phyloP scores from a whole-genome alignment of 2,113 vertebrate species.

The Pelmatolapia mariae region DNA sequence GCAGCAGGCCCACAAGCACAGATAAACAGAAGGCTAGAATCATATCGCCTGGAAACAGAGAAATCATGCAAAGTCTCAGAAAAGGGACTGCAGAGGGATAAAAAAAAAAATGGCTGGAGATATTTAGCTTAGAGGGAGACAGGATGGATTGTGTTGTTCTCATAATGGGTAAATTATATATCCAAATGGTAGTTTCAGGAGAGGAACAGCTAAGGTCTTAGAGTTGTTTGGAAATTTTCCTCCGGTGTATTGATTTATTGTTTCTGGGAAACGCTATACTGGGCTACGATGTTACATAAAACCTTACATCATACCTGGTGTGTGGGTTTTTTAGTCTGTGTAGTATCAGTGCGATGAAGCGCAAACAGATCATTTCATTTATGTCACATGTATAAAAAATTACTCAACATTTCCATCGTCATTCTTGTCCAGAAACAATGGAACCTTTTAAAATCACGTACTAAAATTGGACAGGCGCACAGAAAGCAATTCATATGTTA shows the following conservation, averaged over 20 bases:
- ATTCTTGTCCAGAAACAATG: background rate
- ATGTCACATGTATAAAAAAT: background rate
- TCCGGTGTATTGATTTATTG: constrained; percentile 42
- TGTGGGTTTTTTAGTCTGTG: constrained; percentile 30
- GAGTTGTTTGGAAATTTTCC: background rate
- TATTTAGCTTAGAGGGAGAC: background rate
- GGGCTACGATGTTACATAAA: constrained; percentile 44
- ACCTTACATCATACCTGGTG: constrained; percentile 38
- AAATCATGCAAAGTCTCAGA: background rate
- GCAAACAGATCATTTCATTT: background rate
- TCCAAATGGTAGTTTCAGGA: background rate
- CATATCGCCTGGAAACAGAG: constrained; percentile 76
- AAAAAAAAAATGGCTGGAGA: background rate
- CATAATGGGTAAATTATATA: background rate
- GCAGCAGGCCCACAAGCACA: constrained; percentile 81
- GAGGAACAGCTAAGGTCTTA: background rate
- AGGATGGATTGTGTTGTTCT: background rate
- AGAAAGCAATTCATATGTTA: background rate
- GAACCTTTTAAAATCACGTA: background rate
- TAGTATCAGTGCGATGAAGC: background rate
- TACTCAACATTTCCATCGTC: background rate
- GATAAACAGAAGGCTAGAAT: constrained; percentile 89
- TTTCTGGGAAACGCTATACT: constrained; percentile 7
- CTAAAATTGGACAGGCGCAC: background rate
- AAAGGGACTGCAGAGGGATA: background rate